Evolutionary conservation across 2,113 vertebrate species (phyloP).

Genomic region (Grammomys dolichurus): DNA sequence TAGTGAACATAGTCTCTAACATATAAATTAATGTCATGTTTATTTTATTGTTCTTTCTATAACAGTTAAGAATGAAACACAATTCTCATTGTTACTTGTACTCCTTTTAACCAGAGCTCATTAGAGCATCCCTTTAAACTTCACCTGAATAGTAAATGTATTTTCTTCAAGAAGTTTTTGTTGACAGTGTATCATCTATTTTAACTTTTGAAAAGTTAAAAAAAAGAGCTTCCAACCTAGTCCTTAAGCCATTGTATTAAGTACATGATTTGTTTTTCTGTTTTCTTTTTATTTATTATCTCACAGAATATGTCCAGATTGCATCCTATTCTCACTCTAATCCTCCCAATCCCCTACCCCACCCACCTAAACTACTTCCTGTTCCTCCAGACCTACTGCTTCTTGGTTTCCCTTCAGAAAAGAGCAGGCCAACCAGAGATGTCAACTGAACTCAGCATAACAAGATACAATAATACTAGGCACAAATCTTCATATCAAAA

Average conservation of each 20-base stretch:
- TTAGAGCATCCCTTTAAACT: not conserved
- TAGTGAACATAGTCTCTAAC: not conserved
- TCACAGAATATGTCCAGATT: not conserved
- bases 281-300: not conserved
- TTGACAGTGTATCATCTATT: not conserved
- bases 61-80: not conserved
- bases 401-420: not conserved
- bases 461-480: not conserved
- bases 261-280: not conserved
- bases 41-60: not conserved
- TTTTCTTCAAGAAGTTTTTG: not conserved
- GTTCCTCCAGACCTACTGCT: not conserved
- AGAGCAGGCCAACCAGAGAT: not conserved
- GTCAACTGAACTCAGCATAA: not conserved
- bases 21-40: not conserved
- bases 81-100: not conserved
- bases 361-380: not conserved
- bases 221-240: not conserved
- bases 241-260: not conserved
- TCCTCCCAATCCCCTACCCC: not conserved
- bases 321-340: not conserved
- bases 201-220: conserved; percentile 5
- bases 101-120: not conserved
- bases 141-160: not conserved
- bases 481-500: not conserved